Conservation (phyloP, 2,797 vertebrate species). For the Novumbra hubbsi region DNA sequence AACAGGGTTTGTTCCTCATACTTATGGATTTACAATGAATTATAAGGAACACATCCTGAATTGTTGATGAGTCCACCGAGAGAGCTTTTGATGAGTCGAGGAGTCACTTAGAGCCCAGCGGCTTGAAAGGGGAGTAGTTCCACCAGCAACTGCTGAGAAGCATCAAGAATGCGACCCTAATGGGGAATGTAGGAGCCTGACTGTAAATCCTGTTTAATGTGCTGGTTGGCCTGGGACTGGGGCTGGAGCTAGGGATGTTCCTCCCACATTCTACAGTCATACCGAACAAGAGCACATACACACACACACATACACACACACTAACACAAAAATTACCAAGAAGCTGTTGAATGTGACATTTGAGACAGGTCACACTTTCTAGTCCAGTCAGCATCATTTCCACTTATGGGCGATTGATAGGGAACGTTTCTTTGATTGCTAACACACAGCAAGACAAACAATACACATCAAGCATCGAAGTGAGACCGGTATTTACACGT, state of each 20-base stretch:
- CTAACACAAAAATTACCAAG: neutral
- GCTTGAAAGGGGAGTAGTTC: neutral
- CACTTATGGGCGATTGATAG: constrained; percentile 22
- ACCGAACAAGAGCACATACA: constrained; percentile 6
- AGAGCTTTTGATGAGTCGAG: neutral
- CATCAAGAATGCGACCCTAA: constrained; percentile 13
- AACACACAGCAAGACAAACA: constrained; percentile 14
- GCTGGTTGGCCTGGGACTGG: neutral
- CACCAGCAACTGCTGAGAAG: constrained; percentile 11
- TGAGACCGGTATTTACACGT: constrained; percentile 26
- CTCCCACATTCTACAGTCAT: neutral
- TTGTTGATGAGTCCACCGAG: neutral
- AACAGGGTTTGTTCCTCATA: neutral
- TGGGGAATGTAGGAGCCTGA: constrained; percentile 7
- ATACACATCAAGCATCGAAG: neutral
- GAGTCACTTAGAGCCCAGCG: neutral
- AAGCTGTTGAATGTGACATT: neutral
- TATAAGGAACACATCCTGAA: too few relatives aligned
- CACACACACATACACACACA: neutral
- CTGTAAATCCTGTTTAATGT: neutral
- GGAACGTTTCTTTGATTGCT: constrained; percentile 18
- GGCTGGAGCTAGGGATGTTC: neutral
- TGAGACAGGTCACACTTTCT: too few relatives aligned
- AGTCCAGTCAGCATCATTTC: neutral
- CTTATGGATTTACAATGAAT: neutral